Evolutionary conservation across 2,113 vertebrate genomes (phyloP), one percentile per base, ranked within the genome.

Genomic region (Telmatochromis sp.): DNA sequence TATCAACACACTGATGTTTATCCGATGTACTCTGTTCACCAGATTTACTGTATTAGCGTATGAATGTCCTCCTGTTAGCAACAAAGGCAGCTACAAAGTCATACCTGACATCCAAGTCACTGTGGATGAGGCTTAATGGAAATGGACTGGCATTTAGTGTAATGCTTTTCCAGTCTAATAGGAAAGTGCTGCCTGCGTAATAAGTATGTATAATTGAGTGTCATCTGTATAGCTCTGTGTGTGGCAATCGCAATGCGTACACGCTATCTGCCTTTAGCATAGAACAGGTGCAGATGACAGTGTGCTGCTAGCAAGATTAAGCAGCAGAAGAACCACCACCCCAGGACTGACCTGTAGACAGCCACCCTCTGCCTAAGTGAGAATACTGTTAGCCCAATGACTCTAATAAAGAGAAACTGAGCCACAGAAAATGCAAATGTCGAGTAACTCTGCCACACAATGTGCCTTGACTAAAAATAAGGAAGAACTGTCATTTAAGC

Each of bases 121-220:
- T 23, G 63, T 42, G n/a, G 35, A 40, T 70, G 63, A 21, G 7
- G 5, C 63, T 70, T 42, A 70, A 68, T 70, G 35, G 35, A 70
- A 42, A 42, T 40, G n/a, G 12, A 70, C 12, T 23, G 63, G 12
- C 19, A 70, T 70, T 70, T 70, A 70, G 58, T 35, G 42, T 70
- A 9, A 70, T 70, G 65, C n/a, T 42, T 70, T 70, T 14, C 65
- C 65, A 42, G 65, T 15, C 35, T 70, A 42, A 70, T 70, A 42
- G 5, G 13, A 70, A 70, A 42, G n/a, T 21, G 65, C n/a, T 42
- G 0, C n/a, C 65, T 23, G 35, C 0, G 40, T 47, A 73, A 28
- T 73, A 14, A 47, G 6, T 75, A 23, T 75, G 68, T 70, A 23
- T 70, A 70, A 68, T 9, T 70, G 35, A 42, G 35, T 40, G 65